Percentiles rank a stretch among this genome's conserved stretches.
Evolutionary conservation across 2,888 invertebrate genomes (phyloP).

Genomic region (Drosophila percnosoma): DNA sequence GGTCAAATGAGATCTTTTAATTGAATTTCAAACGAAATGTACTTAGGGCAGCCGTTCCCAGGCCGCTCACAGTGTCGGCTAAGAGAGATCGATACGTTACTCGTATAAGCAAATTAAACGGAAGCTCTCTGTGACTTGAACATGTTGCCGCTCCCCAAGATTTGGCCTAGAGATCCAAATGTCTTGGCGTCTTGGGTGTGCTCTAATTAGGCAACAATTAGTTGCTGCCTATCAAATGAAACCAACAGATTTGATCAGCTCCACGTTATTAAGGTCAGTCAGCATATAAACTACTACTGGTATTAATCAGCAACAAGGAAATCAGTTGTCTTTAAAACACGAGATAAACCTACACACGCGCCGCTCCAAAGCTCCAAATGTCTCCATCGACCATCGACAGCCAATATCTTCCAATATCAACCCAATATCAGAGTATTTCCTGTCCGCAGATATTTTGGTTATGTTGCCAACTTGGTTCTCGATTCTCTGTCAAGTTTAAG

Average conservation of each 20-base stretch:
- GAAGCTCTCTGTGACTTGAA: constrained; percentile 50
- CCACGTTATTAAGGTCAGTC: constrained; percentile 45
- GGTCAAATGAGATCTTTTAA: constrained; percentile 66
- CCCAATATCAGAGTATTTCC: background rate
- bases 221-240: constrained; percentile 29
- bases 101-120: constrained; percentile 61
- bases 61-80: background rate
- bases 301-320: constrained; percentile 35
- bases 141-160: constrained; percentile 20
- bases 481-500: background rate
- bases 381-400: background rate
- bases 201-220: constrained; percentile 33
- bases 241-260: constrained; percentile 20
- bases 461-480: background rate
- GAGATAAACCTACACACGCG: background rate
- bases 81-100: constrained; percentile 16
- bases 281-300: constrained; percentile 27
- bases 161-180: constrained; percentile 21
- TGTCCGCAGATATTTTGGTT: background rate
- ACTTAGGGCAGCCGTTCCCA: constrained; percentile 52
- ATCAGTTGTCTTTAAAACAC: constrained; percentile 56
- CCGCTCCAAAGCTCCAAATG: background rate
- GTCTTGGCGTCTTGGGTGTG: constrained; percentile 30
- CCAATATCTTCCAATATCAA: background rate
- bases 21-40: constrained; percentile 79